Evolutionary conservation across 2,888 invertebrate genomes (phyloP).

Genomic region (Oegoconia quadripuncta): DNA sequence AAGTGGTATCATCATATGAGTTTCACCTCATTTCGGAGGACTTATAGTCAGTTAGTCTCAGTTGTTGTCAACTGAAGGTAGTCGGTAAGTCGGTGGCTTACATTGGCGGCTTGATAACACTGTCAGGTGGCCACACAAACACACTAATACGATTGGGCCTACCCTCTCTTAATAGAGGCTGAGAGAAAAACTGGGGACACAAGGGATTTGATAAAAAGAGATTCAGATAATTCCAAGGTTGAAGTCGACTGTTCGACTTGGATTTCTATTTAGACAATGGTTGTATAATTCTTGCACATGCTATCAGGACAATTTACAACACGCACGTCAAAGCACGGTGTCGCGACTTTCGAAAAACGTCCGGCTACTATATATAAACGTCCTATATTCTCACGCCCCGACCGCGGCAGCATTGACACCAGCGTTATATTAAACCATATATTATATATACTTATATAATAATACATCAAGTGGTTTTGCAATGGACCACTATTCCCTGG

Average conservation of each 20-base stretch:
- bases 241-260: too few species aligned
- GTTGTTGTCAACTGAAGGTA: too few species aligned
- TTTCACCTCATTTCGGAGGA: too few species aligned
- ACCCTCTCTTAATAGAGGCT: too few species aligned
- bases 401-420: slow-evolving; percentile 41
- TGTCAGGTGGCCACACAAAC: too few species aligned
- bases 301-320: neutral
- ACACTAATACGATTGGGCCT: too few species aligned
- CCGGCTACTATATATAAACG: slow-evolving; percentile 50
- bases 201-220: neutral
- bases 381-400: slow-evolving; percentile 61
- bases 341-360: slow-evolving; percentile 36
- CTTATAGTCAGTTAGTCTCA: too few species aligned
- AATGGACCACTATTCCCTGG: slow-evolving; percentile 44
- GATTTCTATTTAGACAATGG: too few species aligned
- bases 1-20: too few species aligned
- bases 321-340: slow-evolving; percentile 3
- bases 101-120: too few species aligned
- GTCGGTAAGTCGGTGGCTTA: too few species aligned
- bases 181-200: too few species aligned
- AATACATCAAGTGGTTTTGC: slow-evolving; percentile 49
- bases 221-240: neutral
- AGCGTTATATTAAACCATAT: slow-evolving; percentile 32
- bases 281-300: neutral
- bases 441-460: slow-evolving; percentile 34